Percentiles rank a stretch among this genome's conserved stretches.
phyloP scores from a whole-genome alignment of 2,113 vertebrate genomes.

The Rissa tridactyla region DNA sequence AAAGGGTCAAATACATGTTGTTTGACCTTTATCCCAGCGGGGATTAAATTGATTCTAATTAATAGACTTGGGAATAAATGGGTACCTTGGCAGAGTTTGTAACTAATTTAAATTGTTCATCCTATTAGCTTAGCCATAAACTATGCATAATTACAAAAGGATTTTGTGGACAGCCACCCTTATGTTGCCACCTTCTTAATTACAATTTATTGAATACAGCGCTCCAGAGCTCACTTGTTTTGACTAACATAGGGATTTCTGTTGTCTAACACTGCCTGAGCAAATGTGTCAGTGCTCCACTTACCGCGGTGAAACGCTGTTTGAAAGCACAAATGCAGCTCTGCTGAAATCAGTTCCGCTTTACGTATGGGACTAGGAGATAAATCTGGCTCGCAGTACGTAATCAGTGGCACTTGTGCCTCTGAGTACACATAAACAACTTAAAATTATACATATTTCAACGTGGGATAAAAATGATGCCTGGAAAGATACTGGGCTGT shows the following conservation, averaged over 20 bases:
- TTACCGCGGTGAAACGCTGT: neutral
- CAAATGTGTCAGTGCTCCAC: neutral
- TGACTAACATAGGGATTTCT: neutral
- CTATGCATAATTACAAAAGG: constrained; percentile 36
- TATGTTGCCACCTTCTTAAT: constrained; percentile 39
- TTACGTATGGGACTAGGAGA: neutral
- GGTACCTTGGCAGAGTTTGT: constrained; percentile 43
- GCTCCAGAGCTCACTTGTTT: constrained; percentile 14
- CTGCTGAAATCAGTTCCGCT: neutral
- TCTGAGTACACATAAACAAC: neutral
- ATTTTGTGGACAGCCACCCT: neutral
- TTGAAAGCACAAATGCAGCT: neutral
- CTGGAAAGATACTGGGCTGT: neutral
- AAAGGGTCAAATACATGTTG: constrained; percentile 22
- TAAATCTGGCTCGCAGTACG: neutral
- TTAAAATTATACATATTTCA: neutral
- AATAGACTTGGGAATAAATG: constrained; percentile 47
- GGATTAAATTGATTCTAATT: constrained; percentile 69
- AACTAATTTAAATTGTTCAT: constrained; percentile 54
- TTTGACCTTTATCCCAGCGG: constrained; percentile 66
- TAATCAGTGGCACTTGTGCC: neutral
- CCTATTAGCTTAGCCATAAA: constrained; percentile 53
- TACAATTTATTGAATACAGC: neutral
- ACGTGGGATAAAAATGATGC: neutral
- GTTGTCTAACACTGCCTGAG: neutral